A percentile compares a stretch with the other conserved stretches of the same genome.
phyloP scores from a whole-genome alignment of 2,797 vertebrate species.

The Halcyon chelicuti region DNA sequence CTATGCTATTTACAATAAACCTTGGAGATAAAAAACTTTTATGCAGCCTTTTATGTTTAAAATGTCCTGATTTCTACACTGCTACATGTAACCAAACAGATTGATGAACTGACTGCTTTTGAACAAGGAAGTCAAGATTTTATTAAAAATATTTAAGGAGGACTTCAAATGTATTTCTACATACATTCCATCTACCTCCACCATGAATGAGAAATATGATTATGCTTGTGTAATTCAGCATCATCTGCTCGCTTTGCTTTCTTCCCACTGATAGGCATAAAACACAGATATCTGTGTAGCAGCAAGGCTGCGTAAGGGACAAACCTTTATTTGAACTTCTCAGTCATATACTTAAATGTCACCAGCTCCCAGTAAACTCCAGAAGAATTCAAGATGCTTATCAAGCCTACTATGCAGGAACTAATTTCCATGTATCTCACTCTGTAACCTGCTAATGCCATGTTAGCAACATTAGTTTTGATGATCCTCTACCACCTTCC shows the following conservation, averaged over 20 bases:
- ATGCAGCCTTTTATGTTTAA: background rate
- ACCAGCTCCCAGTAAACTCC: background rate
- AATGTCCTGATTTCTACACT: background rate
- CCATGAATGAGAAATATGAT: constrained; percentile 22
- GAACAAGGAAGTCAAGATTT: constrained; percentile 11
- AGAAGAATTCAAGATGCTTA: background rate
- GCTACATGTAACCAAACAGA: background rate
- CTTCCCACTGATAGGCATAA: constrained; percentile 15
- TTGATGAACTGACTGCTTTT: background rate
- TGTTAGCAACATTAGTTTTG: background rate
- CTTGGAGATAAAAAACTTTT: background rate
- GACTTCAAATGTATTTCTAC: constrained; percentile 5
- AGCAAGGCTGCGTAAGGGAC: background rate
- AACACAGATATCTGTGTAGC: background rate
- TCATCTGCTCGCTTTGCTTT: background rate
- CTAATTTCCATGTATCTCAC: background rate
- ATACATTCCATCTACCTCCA: constrained; percentile 4
- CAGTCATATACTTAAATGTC: background rate
- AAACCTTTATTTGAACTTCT: background rate
- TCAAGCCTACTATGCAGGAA: background rate
- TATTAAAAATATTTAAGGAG: constrained; percentile 31
- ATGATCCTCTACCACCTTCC: background rate
- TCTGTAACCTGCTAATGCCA: background rate
- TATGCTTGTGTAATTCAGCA: constrained; percentile 16
- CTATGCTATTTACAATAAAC: constrained; percentile 1